Evolutionary conservation across 2,797 vertebrate genomes (phyloP).

Genomic region (Phataginus tricuspis): DNA sequence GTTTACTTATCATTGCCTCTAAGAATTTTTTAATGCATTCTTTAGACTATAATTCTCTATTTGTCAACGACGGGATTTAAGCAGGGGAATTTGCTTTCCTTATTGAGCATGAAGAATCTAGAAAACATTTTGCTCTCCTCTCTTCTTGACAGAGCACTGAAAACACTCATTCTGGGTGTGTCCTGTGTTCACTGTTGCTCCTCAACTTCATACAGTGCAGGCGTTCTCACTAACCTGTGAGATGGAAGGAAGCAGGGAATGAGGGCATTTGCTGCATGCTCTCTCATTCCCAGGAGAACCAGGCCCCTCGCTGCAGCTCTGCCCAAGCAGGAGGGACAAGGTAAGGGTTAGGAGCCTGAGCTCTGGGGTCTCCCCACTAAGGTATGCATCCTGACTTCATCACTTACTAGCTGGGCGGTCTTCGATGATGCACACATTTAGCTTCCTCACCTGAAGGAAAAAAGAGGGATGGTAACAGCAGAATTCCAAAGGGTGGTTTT

Average conservation of each 20-base stretch:
- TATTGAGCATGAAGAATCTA: not conserved
- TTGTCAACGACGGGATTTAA: not conserved
- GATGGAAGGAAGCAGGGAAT: not conserved
- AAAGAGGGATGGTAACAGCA: not conserved
- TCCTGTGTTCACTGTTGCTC: too few species aligned
- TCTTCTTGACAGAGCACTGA: not conserved
- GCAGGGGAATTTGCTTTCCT: not conserved
- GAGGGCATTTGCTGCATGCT: not conserved
- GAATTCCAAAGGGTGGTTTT: not conserved
- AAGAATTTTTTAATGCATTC: not conserved
- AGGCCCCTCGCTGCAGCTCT: not conserved
- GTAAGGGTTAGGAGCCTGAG: not conserved
- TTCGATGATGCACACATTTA: not conserved
- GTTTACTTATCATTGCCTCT: not conserved
- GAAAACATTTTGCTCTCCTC: not conserved
- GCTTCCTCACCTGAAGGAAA: not conserved
- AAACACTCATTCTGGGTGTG: not conserved
- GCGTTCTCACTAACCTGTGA: not conserved
- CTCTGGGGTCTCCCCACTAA: not conserved
- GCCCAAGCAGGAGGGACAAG: not conserved
- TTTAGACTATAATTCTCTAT: not conserved
- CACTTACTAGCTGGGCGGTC: not conserved
- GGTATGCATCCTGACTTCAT: not conserved
- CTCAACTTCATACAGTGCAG: not conserved
- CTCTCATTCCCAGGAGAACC: not conserved